These are phyloP conservation scores for Sisor rabdophorus DNA, from an alignment of 2,113 vertebrate species.

Conservation along the genomic window DNA sequence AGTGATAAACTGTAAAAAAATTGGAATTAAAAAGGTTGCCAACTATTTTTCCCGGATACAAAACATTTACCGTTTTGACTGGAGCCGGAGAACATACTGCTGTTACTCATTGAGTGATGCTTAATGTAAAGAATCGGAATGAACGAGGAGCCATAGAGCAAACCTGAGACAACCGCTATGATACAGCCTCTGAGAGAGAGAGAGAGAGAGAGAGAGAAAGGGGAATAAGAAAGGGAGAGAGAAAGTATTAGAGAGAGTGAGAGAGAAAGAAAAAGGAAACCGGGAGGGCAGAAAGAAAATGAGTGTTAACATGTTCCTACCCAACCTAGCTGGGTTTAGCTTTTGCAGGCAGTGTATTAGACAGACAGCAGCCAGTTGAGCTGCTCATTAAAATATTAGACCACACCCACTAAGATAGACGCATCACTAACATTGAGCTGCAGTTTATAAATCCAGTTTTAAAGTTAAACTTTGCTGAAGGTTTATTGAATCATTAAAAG, in stretches of 20 bases:
- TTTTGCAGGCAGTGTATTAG: no score
- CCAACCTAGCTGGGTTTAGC: no score
- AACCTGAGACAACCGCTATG: slow-evolving; percentile 76
- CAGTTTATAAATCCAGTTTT: no score
- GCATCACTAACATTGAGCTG: no score
- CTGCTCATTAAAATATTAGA: no score
- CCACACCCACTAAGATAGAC: no score
- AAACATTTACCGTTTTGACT: slow-evolving; percentile 78
- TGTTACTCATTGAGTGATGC: slow-evolving; percentile 73
- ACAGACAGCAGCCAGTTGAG: no score
- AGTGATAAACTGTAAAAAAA: no score
- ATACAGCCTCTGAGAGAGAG: slow-evolving; percentile 73
- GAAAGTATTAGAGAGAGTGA: background rate
- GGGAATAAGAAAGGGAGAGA: background rate
- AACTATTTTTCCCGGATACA: background rate
- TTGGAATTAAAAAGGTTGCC: background rate
- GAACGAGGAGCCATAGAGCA: slow-evolving; percentile 80
- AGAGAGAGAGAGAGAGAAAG: background rate
- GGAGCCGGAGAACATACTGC: slow-evolving; percentile 74
- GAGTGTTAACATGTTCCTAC: background rate
- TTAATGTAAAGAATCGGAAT: slow-evolving; percentile 87
- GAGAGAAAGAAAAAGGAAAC: background rate
- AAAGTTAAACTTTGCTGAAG: no score
- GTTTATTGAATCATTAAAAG: no score
- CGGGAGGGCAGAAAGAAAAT: background rate